These are phyloP conservation scores for Chionoecetes opilio DNA, from an alignment of 1,140 invertebrate genomes.

Conservation along the genomic window DNA sequence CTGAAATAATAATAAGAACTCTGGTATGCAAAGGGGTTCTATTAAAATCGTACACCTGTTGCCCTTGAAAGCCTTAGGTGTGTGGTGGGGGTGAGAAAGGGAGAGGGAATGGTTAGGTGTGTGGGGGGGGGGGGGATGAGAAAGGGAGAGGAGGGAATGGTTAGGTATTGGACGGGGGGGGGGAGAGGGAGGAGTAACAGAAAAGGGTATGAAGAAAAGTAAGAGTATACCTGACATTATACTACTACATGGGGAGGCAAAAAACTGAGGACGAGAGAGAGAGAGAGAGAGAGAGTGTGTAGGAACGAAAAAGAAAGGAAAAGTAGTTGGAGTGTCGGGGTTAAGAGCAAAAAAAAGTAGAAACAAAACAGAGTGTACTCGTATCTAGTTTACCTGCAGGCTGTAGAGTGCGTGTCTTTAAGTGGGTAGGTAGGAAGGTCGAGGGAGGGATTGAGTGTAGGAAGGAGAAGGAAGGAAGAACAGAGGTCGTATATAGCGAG, in stretches of 20 bases:
- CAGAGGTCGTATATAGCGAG: too few species aligned
- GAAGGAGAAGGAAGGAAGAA: too few species aligned
- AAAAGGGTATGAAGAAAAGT: background rate
- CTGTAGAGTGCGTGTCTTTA: too few species aligned
- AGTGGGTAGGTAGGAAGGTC: too few species aligned
- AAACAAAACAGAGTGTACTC: background rate
- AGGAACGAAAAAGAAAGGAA: too few species aligned
- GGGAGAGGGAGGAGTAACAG: background rate
- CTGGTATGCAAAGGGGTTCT: background rate
- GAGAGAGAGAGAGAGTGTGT: too few species aligned
- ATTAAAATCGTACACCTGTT: background rate
- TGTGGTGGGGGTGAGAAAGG: background rate
- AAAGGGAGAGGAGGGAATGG: background rate
- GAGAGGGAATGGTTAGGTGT: background rate
- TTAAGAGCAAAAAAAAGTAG: background rate
- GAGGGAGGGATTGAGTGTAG: too few species aligned
- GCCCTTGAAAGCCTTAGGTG: slow-evolving; percentile 2
- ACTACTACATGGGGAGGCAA: too few species aligned
- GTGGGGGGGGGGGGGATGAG: background rate
- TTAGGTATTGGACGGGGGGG: background rate
- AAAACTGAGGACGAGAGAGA: too few species aligned
- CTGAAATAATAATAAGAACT: background rate
- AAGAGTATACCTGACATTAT: too few species aligned
- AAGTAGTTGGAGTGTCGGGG: background rate
- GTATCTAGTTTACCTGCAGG: too few species aligned